A percentile compares a stretch with the other conserved stretches of the same genome.
Conservation (phyloP, 2,888 invertebrate genomes). For the Lithophane leautieri region DNA sequence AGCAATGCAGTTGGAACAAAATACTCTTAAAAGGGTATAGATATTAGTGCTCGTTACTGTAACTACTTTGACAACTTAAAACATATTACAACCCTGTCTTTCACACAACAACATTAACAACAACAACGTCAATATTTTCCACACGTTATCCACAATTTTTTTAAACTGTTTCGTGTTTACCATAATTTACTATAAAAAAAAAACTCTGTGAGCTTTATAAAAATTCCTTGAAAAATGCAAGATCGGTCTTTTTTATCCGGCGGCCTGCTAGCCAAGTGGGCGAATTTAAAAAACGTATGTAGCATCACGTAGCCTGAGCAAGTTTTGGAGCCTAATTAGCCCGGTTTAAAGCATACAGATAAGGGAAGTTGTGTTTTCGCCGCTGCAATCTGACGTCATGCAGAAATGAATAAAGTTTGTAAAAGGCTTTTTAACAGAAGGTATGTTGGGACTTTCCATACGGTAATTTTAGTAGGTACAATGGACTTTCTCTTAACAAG, state of each 20-base stretch:
- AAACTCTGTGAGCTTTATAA: conserved; percentile 25
- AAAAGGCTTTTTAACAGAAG: neutral
- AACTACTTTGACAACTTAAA: neutral
- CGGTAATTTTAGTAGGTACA: neutral
- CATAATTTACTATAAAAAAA: conserved; percentile 46
- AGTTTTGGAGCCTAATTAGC: conserved; percentile 60
- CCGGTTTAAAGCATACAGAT: conserved; percentile 35
- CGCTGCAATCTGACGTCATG: conserved; percentile 24
- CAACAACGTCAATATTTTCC: neutral
- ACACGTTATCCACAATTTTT: conserved; percentile 3
- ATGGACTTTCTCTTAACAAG: neutral
- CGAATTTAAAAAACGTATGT: conserved; percentile 61
- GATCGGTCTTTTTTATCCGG: conserved; percentile 49
- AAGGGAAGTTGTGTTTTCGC: conserved; percentile 25
- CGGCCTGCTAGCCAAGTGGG: conserved; percentile 38
- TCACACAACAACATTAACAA: too few species aligned
- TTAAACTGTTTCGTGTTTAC: conserved; percentile 24
- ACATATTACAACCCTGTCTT: neutral
- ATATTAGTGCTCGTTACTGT: neutral
- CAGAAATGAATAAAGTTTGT: conserved; percentile 43
- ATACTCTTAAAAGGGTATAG: too few species aligned
- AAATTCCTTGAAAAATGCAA: conserved; percentile 44
- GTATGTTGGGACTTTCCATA: neutral
- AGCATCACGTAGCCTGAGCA: conserved; percentile 51
- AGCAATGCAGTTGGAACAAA: too few species aligned